These are phyloP conservation scores for Actinemys pallida DNA, from an alignment of 2,113 vertebrate genomes.

Conservation along the genomic window DNA sequence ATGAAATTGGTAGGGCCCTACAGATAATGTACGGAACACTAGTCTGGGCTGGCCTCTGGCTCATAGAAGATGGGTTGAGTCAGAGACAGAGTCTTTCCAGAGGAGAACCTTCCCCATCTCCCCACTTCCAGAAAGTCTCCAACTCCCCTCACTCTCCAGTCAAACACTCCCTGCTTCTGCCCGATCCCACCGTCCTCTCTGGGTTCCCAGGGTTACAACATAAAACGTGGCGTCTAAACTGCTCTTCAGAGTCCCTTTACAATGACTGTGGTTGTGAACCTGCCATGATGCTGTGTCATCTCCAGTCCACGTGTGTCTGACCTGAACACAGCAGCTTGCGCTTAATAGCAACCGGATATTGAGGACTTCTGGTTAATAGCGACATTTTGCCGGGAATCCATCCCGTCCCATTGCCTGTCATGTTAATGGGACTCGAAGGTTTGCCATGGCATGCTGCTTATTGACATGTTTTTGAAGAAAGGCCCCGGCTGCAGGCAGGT, in stretches of 20 bases:
- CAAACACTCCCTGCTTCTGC: not conserved
- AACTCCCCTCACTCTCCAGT: not conserved
- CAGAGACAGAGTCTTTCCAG: not conserved
- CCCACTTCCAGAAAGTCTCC: not conserved
- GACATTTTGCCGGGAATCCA: not conserved
- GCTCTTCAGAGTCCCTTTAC: not conserved
- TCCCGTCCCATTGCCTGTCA: not conserved
- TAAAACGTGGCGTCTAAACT: not conserved
- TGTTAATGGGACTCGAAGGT: not conserved
- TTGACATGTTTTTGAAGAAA: not conserved
- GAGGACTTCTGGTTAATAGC: not conserved
- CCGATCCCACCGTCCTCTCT: not conserved
- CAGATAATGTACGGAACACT: not conserved
- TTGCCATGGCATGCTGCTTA: not conserved
- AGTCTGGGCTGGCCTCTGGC: not conserved
- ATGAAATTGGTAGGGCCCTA: too few species aligned
- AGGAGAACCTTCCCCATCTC: not conserved
- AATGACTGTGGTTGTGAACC: not conserved
- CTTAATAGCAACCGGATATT: not conserved
- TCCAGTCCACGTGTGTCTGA: fast-evolving
- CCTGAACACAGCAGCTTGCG: fast-evolving
- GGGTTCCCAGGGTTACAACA: not conserved
- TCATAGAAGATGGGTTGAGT: not conserved
- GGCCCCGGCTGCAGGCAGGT: not conserved
- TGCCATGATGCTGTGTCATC: not conserved